Conservation (phyloP, 2,888 invertebrate genomes). For the Nezara viridula region DNA sequence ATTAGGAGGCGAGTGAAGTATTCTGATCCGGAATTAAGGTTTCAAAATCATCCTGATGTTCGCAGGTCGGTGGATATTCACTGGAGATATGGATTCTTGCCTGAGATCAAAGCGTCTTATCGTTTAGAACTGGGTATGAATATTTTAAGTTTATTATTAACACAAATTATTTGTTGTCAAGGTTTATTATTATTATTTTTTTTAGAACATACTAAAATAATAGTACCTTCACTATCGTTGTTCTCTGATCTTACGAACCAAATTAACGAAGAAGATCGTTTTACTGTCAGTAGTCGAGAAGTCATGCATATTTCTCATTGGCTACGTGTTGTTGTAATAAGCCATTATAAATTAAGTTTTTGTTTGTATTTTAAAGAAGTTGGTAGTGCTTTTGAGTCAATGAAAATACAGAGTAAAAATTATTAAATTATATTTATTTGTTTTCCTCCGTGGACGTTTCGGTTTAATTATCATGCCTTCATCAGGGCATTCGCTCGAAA, state of each 20-base stretch:
- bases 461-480: too few species aligned
- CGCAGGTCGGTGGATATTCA: constrained; percentile 79
- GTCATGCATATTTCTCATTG: neutral
- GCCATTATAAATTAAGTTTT: too few species aligned
- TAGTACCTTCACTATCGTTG: too few species aligned
- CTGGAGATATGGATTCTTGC: constrained; percentile 75
- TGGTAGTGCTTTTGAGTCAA: too few species aligned
- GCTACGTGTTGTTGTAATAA: neutral
- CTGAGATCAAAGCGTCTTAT: constrained; percentile 73
- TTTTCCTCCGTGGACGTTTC: too few species aligned
- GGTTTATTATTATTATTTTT: too few species aligned
- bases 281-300: neutral
- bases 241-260: neutral
- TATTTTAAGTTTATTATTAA: neutral
- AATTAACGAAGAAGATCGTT: neutral
- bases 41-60: constrained; percentile 74
- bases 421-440: too few species aligned
- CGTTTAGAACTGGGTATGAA: constrained; percentile 75
- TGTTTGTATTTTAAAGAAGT: too few species aligned
- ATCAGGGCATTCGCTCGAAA: too few species aligned
- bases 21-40: constrained; percentile 70
- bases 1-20: constrained; percentile 46
- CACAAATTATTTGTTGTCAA: too few species aligned
- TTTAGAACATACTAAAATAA: too few species aligned
- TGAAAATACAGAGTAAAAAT: too few species aligned